A percentile compares a stretch with the other conserved stretches of the same genome.
phyloP scores from a whole-genome alignment of 2,888 invertebrate genomes.

The Nineta flava region DNA sequence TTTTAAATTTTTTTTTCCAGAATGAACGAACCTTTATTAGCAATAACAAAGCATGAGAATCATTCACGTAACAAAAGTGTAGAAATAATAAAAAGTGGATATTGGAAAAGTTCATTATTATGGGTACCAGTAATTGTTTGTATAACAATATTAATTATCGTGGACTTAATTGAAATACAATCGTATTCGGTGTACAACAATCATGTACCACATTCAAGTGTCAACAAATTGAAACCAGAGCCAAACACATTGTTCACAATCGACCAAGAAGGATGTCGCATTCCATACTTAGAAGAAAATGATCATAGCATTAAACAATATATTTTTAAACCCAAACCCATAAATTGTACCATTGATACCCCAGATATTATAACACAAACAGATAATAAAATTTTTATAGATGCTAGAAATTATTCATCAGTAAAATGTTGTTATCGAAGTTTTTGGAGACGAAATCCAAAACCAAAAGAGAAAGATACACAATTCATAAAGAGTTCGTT shows the following conservation, averaged over 20 bases:
- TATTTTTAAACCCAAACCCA: conserved; percentile 30
- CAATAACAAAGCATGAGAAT: background rate
- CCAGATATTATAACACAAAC: conserved; percentile 30
- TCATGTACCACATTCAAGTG: background rate
- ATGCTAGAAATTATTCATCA: background rate
- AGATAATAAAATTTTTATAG: conserved; percentile 34
- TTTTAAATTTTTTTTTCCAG: background rate
- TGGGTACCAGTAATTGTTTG: background rate
- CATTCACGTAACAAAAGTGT: background rate
- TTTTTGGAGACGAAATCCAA: conserved; percentile 36
- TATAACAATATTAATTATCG: conserved; percentile 1
- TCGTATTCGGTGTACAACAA: background rate
- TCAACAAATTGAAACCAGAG: background rate
- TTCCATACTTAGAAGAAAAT: conserved; percentile 45
- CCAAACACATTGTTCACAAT: background rate
- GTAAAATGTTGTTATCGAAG: conserved; percentile 41
- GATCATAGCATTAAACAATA: conserved; percentile 38
- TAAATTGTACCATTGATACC: conserved; percentile 32
- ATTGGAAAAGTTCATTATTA: conserved; percentile 3
- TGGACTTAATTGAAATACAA: conserved; percentile 5
- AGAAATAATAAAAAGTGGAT: background rate
- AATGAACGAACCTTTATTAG: conserved; percentile 1
- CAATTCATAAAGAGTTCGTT: conserved; percentile 29
- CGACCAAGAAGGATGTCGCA: conserved; percentile 37
- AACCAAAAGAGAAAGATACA: conserved; percentile 32